phyloP scores from a whole-genome alignment of 2,888 invertebrate genomes.

The Agrenia bidenticulata region DNA sequence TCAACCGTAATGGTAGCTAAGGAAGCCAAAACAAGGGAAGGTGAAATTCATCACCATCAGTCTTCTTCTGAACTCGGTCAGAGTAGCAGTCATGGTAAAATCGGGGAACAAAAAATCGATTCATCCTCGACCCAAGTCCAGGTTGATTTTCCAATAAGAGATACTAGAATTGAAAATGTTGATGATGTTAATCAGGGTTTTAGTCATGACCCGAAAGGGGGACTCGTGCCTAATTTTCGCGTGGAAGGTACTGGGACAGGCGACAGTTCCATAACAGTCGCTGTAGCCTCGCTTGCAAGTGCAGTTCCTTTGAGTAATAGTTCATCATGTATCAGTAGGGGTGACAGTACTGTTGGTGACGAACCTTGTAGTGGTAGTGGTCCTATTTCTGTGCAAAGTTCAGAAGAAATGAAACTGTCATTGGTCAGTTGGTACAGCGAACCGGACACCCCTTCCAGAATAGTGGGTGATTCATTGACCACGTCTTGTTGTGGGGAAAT shows the following conservation, averaged over 20 bases:
- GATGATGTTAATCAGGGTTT: too few species aligned
- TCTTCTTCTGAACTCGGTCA: too few species aligned
- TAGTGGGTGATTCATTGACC: slow-evolving; percentile 28
- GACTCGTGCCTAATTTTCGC: slow-evolving; percentile 50
- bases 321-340: slow-evolving; percentile 29
- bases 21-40: too few species aligned
- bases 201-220: too few species aligned
- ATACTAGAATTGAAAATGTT: too few species aligned
- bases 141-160: too few species aligned
- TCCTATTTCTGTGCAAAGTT: slow-evolving; percentile 44
- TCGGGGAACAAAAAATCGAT: too few species aligned
- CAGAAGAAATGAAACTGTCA: slow-evolving; percentile 52
- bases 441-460: slow-evolving; percentile 43
- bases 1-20: too few species aligned
- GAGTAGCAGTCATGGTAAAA: too few species aligned
- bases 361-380: slow-evolving; percentile 42
- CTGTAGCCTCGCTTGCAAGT: slow-evolving; percentile 34
- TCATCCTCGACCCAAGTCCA: too few species aligned
- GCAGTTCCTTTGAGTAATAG: slow-evolving; percentile 26
- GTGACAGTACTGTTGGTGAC: slow-evolving; percentile 35
- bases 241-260: slow-evolving; percentile 49
- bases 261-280: slow-evolving; percentile 51
- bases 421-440: slow-evolving; percentile 53
- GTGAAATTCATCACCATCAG: too few species aligned
- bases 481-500: too few species aligned